A percentile compares a stretch with the other conserved stretches of the same genome.
These are phyloP conservation scores for Edolisoma coerulescens DNA, from an alignment of 2,113 vertebrate species.

Conservation along the genomic window DNA sequence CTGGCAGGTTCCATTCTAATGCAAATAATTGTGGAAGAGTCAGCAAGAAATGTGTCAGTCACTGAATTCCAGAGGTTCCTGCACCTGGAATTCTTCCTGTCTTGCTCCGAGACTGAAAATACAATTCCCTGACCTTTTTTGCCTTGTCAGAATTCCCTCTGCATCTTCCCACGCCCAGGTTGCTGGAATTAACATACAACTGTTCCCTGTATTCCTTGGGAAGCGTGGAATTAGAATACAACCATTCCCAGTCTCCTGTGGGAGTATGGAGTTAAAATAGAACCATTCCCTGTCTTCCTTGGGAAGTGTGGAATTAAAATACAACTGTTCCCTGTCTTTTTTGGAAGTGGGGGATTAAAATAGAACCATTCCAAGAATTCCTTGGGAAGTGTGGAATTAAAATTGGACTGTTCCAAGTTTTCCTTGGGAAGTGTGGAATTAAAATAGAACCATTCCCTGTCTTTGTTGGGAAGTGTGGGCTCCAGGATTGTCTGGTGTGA, in stretches of 20 bases:
- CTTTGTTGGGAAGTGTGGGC: background rate
- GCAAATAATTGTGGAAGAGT: background rate
- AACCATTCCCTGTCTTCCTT: accelerated
- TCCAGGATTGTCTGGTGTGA: background rate
- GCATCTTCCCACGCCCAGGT: background rate
- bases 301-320: background rate
- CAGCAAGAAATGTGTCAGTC: background rate
- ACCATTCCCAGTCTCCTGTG: background rate
- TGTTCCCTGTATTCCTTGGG: too few species aligned
- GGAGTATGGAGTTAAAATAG: background rate
- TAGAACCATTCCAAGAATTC: accelerated
- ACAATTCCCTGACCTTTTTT: background rate
- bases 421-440: background rate
- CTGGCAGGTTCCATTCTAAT: background rate
- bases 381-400: background rate
- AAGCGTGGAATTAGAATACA: background rate
- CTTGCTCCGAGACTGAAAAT: background rate
- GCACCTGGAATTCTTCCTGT: background rate
- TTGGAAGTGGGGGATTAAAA: background rate
- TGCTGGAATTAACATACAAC: background rate
- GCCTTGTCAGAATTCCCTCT: background rate
- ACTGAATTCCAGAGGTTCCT: background rate
- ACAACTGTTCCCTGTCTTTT: accelerated
- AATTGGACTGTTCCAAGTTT: accelerated
- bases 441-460: accelerated